Conservation (phyloP, 2,113 vertebrate species). For the Myiozetetes cayanensis region DNA sequence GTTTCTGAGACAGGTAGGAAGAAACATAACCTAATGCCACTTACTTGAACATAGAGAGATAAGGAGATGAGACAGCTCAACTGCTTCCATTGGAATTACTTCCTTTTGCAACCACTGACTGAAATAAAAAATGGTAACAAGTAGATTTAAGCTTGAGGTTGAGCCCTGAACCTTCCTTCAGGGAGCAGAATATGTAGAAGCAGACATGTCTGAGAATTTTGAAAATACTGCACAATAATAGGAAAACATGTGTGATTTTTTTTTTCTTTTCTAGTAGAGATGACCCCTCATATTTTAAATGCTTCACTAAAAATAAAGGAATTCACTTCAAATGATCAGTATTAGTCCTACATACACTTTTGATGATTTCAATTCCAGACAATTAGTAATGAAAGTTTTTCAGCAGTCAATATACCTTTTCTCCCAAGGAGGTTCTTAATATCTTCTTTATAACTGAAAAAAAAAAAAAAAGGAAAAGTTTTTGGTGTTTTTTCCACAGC, state of each 20-base stretch:
- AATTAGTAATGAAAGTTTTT: background rate
- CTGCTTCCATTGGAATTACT: background rate
- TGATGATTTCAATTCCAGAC: background rate
- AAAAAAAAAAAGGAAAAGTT: background rate
- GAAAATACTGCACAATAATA: background rate
- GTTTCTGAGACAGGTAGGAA: background rate
- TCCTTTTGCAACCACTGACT: background rate
- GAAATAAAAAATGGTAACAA: background rate
- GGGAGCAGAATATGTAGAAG: background rate
- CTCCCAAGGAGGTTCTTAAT: background rate
- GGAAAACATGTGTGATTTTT: background rate
- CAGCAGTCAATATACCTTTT: background rate
- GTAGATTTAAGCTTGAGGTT: background rate
- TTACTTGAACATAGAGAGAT: background rate
- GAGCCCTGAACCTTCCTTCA: background rate
- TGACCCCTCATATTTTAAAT: background rate
- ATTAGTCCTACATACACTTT: background rate
- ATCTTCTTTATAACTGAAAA: background rate
- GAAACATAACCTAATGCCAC: background rate
- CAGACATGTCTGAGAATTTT: background rate
- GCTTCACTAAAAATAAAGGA: background rate
- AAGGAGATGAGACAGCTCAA: background rate
- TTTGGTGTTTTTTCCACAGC: background rate
- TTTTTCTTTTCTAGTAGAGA: background rate
- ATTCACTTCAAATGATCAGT: background rate